These are phyloP conservation scores for Autographa gamma DNA, from an alignment of 2,888 invertebrate species.

Conservation along the genomic window DNA sequence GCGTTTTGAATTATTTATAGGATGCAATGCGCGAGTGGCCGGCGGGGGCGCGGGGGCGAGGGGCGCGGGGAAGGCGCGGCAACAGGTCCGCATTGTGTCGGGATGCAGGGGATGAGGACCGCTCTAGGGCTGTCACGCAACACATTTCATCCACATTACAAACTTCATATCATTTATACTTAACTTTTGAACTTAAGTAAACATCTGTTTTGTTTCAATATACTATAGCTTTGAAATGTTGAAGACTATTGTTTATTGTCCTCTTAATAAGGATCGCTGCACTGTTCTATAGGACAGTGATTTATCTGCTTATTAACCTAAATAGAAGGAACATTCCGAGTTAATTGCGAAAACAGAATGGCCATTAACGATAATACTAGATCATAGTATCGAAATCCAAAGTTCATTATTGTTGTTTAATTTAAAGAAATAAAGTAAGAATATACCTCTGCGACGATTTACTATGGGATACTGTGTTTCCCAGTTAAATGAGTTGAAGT, in stretches of 20 bases:
- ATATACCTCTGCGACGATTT: too few species aligned
- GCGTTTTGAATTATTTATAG: conserved; percentile 86
- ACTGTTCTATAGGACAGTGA: neutral
- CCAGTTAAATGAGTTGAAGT: too few species aligned
- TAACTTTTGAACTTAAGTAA: neutral
- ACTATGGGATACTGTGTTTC: too few species aligned
- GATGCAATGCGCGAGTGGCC: conserved; percentile 73
- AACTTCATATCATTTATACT: neutral
- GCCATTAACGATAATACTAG: neutral
- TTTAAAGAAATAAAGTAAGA: too few species aligned
- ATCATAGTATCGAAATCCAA: neutral
- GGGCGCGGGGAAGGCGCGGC: conserved; percentile 59
- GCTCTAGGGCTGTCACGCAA: conserved; percentile 68
- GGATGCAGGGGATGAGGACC: conserved; percentile 80
- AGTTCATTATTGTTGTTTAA: too few species aligned
- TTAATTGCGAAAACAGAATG: neutral
- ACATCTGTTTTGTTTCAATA: conserved; percentile 5
- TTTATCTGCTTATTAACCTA: conserved; percentile 4
- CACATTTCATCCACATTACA: conserved; percentile 25
- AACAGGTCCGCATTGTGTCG: conserved; percentile 86
- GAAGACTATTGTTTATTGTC: conserved; percentile 1
- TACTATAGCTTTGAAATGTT: neutral
- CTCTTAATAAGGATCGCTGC: conserved; percentile 4
- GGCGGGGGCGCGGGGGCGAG: conserved; percentile 46
- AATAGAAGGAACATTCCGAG: conserved; percentile 1